phyloP scores from a whole-genome alignment of 2,888 invertebrate genomes.

The Hymenopus coronatus region DNA sequence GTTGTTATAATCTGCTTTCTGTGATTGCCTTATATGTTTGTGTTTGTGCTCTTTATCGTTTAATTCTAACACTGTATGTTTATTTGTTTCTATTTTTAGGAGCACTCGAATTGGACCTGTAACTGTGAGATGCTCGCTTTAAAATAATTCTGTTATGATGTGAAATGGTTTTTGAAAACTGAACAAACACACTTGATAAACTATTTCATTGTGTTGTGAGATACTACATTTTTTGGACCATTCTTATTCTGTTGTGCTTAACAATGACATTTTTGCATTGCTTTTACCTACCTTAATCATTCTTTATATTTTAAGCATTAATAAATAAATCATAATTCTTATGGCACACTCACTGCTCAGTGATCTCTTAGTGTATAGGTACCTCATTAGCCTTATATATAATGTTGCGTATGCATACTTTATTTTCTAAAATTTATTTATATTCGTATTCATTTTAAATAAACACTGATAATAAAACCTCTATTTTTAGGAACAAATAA shows the following conservation, averaged over 20 bases:
- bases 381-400: no score
- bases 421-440: not conserved
- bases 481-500: not conserved
- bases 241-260: not conserved
- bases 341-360: not conserved
- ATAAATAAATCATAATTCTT: not conserved
- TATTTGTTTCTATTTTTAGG: constrained; percentile 26
- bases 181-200: not conserved
- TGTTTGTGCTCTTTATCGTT: not conserved
- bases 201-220: not conserved
- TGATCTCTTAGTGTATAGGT: not conserved
- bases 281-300: not conserved
- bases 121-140: constrained; percentile 20
- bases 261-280: not conserved
- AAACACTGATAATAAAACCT: not conserved
- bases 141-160: not conserved
- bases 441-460: not conserved
- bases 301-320: not conserved
- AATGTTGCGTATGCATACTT: no score
- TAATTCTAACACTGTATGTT: not conserved
- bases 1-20: not conserved
- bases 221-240: not conserved
- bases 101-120: constrained; percentile 13
- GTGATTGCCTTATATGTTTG: not conserved
- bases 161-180: not conserved